Conservation (phyloP, 2,888 invertebrate genomes). For the Entomobrya proxima region DNA sequence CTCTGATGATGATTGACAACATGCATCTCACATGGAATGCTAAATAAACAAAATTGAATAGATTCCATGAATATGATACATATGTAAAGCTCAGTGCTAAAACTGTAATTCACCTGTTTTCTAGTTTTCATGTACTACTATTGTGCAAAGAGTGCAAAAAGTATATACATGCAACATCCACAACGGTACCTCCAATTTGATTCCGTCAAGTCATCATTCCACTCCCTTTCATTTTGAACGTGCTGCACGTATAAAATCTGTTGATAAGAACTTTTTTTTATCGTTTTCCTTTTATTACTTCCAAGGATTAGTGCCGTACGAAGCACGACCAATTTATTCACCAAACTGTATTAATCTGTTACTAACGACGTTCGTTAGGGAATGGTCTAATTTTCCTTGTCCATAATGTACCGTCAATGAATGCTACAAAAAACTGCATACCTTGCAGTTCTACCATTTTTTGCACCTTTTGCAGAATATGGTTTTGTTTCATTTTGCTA, state of each 20-base stretch:
- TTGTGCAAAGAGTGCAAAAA: background rate
- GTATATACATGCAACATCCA: background rate
- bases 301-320: slow-evolving; percentile 26
- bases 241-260: background rate
- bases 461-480: too few species aligned
- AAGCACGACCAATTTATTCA: background rate
- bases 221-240: slow-evolving; percentile 47
- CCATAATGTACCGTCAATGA: slow-evolving; percentile 26
- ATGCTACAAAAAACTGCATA: background rate
- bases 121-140: background rate
- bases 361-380: background rate
- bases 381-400: slow-evolving; percentile 22
- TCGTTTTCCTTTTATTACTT: slow-evolving; percentile 24
- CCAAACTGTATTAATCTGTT: background rate
- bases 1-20: background rate
- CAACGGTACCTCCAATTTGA: background rate
- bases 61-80: background rate
- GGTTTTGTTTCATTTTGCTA: background rate
- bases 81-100: background rate
- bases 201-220: background rate
- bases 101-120: background rate
- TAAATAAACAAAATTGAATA: background rate
- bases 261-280: slow-evolving; percentile 26
- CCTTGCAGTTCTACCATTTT: too few species aligned
- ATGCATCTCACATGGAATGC: background rate